Conservation (phyloP, 2,888 invertebrate genomes). For the Serripes groenlandicus region DNA sequence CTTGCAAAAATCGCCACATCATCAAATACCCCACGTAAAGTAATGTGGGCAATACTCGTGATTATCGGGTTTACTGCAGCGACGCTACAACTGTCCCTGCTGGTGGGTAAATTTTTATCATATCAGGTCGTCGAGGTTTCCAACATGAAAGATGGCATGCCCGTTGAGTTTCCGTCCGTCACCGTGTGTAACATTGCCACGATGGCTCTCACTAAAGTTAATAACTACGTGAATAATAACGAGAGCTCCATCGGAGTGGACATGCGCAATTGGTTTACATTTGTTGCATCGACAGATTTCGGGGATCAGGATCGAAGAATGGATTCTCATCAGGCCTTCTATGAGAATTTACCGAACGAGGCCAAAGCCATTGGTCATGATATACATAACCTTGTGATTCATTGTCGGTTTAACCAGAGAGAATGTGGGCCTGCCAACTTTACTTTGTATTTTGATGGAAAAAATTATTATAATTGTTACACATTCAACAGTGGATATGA, state of each 20-base stretch:
- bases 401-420: conserved; percentile 80
- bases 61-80: conserved; percentile 83
- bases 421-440: conserved; percentile 77
- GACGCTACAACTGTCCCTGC: conserved; percentile 80
- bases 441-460: conserved; percentile 79
- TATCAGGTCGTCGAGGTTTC: conserved; percentile 82
- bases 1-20: conserved; percentile 81
- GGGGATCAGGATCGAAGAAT: conserved; percentile 72
- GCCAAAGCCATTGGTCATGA: conserved; percentile 78
- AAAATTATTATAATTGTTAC: conserved; percentile 84
- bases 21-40: conserved; percentile 77
- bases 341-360: conserved; percentile 80
- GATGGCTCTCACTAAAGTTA: conserved; percentile 78
- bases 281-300: conserved; percentile 70
- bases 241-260: conserved; percentile 54
- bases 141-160: conserved; percentile 82
- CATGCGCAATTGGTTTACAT: conserved; percentile 73
- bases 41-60: conserved; percentile 81
- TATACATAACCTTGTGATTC: conserved; percentile 78
- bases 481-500: conserved; percentile 82
- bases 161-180: conserved; percentile 82
- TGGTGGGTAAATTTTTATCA: conserved; percentile 80
- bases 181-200: conserved; percentile 84
- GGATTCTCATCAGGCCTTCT: conserved; percentile 80
- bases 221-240: conserved; percentile 57